Evolutionary conservation across 2,888 invertebrate genomes (phyloP).

Genomic region (Notodonta ziczac): DNA sequence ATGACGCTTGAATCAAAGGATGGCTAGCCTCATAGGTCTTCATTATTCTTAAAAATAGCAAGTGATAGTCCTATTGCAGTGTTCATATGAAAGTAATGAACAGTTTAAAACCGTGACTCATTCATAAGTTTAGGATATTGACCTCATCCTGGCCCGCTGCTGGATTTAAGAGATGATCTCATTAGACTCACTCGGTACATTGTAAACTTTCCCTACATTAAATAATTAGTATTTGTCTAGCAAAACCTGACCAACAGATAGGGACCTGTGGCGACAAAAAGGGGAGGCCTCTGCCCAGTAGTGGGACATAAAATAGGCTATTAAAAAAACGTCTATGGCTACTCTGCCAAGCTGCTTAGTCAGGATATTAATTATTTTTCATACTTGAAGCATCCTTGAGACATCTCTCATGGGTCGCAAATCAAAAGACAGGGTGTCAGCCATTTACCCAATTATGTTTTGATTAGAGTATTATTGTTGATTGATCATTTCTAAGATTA

Average conservation of each 20-base stretch:
- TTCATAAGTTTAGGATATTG: slow-evolving; percentile 50
- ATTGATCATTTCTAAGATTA: too few relatives aligned
- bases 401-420: slow-evolving; percentile 1
- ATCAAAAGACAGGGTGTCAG: too few relatives aligned
- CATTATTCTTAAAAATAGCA: neutral
- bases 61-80: neutral
- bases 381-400: neutral
- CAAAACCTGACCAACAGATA: too few relatives aligned
- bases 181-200: too few relatives aligned
- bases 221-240: slow-evolving; percentile 19
- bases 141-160: slow-evolving; percentile 33
- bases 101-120: slow-evolving; percentile 42
- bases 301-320: too few relatives aligned
- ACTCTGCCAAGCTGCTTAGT: too few relatives aligned
- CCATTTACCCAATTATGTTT: too few relatives aligned
- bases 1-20: neutral
- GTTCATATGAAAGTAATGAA: slow-evolving; percentile 30
- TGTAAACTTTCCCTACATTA: slow-evolving; percentile 16
- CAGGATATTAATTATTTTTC: too few relatives aligned
- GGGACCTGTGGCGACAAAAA: too few relatives aligned
- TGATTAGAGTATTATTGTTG: too few relatives aligned
- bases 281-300: too few relatives aligned
- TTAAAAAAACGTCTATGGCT: too few relatives aligned
- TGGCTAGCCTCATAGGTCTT: neutral
- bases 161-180: slow-evolving; percentile 54